These are phyloP conservation scores for Porites cylindrica DNA, from an alignment of 92 coral and sea anemone species.

Conservation along the genomic window DNA sequence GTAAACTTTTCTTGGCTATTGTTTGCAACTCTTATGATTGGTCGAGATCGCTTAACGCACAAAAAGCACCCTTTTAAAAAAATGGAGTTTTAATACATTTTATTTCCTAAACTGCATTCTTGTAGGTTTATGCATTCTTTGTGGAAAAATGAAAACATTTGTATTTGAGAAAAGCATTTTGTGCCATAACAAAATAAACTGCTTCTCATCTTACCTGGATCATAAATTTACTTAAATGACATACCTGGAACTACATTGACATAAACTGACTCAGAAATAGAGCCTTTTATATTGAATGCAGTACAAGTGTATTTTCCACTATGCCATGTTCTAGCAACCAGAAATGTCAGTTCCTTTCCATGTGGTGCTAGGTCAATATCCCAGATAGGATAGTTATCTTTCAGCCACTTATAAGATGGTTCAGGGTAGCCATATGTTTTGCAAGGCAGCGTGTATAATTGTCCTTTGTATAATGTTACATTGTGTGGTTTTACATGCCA, in stretches of 20 bases:
- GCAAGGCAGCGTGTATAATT: constrained; percentile 65
- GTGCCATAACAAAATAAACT: too few relatives aligned
- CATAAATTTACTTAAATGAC: neutral
- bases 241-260: constrained; percentile 81
- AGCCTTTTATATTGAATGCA: constrained; percentile 63
- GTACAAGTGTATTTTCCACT: constrained; percentile 77
- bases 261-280: constrained; percentile 50
- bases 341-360: constrained; percentile 51
- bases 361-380: constrained; percentile 16
- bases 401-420: constrained; percentile 76
- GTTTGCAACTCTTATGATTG: too few relatives aligned
- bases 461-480: constrained; percentile 67
- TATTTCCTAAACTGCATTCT: too few relatives aligned
- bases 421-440: constrained; percentile 76
- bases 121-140: too few relatives aligned
- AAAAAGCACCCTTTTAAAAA: too few relatives aligned
- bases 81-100: too few relatives aligned
- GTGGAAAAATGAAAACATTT: too few relatives aligned
- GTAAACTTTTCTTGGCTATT: too few relatives aligned
- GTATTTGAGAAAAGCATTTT: too few relatives aligned
- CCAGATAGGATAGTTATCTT: constrained; percentile 20
- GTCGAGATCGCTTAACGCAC: too few relatives aligned
- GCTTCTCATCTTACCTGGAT: too few relatives aligned
- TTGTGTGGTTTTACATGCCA: constrained; percentile 67
- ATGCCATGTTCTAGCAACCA: constrained; percentile 29